phyloP scores from a whole-genome alignment of 2,888 invertebrate genomes.

The Callyntrura guangdongensis region DNA sequence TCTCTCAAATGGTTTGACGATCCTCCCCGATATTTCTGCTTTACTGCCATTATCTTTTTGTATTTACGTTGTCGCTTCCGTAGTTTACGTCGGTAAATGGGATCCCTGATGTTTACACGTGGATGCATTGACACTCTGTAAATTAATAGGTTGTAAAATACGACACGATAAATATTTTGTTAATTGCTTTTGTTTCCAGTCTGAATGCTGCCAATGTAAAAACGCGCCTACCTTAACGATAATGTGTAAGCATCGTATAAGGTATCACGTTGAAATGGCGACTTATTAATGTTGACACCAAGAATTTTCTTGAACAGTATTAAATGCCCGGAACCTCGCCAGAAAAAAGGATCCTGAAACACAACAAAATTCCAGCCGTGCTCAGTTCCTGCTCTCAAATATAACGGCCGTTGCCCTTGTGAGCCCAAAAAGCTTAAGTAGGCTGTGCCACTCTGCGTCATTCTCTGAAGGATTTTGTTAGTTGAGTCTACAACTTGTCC shows the following conservation, averaged over 20 bases:
- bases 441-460: not conserved
- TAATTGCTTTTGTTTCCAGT: not conserved
- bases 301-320: conserved; percentile 53
- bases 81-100: conserved; percentile 1
- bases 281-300: conserved; percentile 29
- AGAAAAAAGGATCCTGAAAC: conserved; percentile 62
- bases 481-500: conserved; percentile 48
- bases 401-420: not conserved
- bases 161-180: no score
- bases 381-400: conserved; percentile 50
- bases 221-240: conserved; percentile 39
- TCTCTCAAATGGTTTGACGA: not conserved
- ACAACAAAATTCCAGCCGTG: conserved; percentile 53
- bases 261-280: not conserved
- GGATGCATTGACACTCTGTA: conserved; percentile 42
- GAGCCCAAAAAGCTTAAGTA: conserved; percentile 29
- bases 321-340: conserved; percentile 65
- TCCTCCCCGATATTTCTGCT: not conserved
- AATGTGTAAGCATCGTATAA: conserved; percentile 53
- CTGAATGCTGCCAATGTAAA: not conserved
- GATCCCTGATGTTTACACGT: not conserved
- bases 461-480: conserved; percentile 46
- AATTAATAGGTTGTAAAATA: no score
- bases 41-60: not conserved
- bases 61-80: not conserved